These are phyloP conservation scores for Nemoura dubitans DNA, from an alignment of 2,888 invertebrate species.

Conservation along the genomic window DNA sequence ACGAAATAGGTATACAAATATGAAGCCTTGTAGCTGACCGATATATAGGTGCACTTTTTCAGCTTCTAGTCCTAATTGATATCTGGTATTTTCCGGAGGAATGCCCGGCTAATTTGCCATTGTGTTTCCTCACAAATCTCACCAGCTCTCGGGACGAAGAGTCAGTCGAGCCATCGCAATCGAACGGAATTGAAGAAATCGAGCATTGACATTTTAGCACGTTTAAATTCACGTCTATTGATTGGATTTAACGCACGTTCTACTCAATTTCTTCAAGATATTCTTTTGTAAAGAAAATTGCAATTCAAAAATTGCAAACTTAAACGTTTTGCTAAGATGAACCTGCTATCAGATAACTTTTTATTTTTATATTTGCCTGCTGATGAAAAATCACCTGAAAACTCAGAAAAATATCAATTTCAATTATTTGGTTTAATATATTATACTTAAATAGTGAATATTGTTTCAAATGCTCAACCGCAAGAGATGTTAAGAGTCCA, in stretches of 20 bases:
- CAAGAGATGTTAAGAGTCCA: not conserved
- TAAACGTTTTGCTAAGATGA: too few relatives aligned
- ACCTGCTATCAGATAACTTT: too few relatives aligned
- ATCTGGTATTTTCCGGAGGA: not conserved
- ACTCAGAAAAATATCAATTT: not conserved
- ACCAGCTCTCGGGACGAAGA: too few relatives aligned
- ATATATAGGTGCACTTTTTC: not conserved
- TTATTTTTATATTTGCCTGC: too few relatives aligned
- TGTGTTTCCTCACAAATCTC: not conserved
- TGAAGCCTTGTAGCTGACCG: not conserved
- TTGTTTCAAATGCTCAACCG: not conserved
- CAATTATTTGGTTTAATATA: not conserved
- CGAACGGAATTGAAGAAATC: not conserved
- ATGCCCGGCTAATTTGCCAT: not conserved
- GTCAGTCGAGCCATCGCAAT: not conserved
- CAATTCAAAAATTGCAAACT: too few relatives aligned
- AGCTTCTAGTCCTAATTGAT: not conserved
- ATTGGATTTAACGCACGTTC: not conserved
- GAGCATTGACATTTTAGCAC: not conserved
- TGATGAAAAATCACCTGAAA: not conserved
- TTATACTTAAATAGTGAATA: too few relatives aligned
- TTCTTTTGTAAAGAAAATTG: too few relatives aligned
- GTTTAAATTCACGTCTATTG: not conserved
- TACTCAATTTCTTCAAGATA: not conserved
- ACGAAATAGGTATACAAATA: not conserved